Evolutionary conservation across 2,113 vertebrate species (phyloP), one percentile per base, ranked within the genome.

Genomic region (Petrocephalus microphthalmus): DNA sequence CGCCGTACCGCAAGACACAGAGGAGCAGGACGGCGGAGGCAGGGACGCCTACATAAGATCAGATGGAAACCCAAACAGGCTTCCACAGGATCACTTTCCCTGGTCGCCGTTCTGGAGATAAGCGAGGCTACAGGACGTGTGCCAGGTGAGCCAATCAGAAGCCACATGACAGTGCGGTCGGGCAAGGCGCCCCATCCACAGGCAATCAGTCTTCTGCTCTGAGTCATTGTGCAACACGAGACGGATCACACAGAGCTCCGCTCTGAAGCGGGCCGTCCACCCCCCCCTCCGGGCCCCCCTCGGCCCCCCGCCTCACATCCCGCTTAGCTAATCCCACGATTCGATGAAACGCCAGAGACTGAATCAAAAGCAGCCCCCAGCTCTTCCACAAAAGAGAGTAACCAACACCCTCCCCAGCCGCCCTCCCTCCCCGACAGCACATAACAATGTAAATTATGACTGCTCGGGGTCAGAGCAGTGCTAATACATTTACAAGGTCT

Each of bases 141-240:
- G 22, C 47, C 22, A 49, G 45, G 42, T 49, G 22, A 84, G 42
- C 47, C 81, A 84, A 49, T 84, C 82, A 51, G 49, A 84, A 49
- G 3, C 22, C 49, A 52, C n/a, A 7, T 47, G 19, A 84, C 45
- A 13, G 20, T 84, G 11, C 45, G 49, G n/a, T 52, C 6, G 71
- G 49, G 82, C 49, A 84, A 84, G 82, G n/a, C 45, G 2, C 82
- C 45, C 42, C 45, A 52, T 25, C 82, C 42, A 84, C 45, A 51
- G 22, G 49, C 82, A 45, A 51, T 78, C 71, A 78, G 71, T 78
- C 71, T 78, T 78, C 33, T 78, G 29, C 71, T 37, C 33, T 78
- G 71, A 78, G 71, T 78, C 71, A 78, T 7, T 78, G 71, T 78
- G 71, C 71, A 78, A 78, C 71, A 78, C 71, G 71, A 78, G 71